Evolutionary conservation across 2,113 vertebrate genomes (phyloP).

Genomic region (Puntigrus tetrazona): DNA sequence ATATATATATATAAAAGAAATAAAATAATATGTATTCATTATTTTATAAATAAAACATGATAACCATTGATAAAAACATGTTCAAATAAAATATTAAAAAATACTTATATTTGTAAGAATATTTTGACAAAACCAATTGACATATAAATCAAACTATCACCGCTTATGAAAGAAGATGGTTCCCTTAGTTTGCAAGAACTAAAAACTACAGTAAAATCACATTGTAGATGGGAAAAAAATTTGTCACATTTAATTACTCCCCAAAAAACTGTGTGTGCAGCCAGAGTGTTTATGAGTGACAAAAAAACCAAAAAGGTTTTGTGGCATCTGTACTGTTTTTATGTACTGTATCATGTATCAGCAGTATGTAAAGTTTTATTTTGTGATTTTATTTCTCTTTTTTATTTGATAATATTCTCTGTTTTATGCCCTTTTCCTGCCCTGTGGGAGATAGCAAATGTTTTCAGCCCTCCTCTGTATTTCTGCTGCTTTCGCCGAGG

Average conservation of each 20-base stretch:
- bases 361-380: conserved; percentile 61
- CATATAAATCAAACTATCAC: no score
- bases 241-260: not conserved
- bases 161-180: no score
- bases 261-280: not conserved
- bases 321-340: conserved; percentile 38
- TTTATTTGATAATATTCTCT: conserved; percentile 54
- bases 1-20: no score
- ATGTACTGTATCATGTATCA: conserved; percentile 51
- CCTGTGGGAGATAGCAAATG: conserved; percentile 48
- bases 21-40: no score
- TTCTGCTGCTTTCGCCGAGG: conserved; percentile 55
- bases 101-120: no score
- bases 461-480: conserved; percentile 52
- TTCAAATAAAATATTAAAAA: no score
- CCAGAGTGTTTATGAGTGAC: not conserved
- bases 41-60: no score
- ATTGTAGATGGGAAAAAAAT: not conserved
- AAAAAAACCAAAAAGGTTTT: conserved; percentile 41
- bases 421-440: conserved; percentile 56
- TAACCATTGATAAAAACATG: no score
- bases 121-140: no score
- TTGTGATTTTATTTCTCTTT: conserved; percentile 51
- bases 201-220: not conserved
- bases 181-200: no score